These are phyloP conservation scores for Drosophila tsacasi DNA, from an alignment of 1,140 invertebrate species.

Conservation along the genomic window DNA sequence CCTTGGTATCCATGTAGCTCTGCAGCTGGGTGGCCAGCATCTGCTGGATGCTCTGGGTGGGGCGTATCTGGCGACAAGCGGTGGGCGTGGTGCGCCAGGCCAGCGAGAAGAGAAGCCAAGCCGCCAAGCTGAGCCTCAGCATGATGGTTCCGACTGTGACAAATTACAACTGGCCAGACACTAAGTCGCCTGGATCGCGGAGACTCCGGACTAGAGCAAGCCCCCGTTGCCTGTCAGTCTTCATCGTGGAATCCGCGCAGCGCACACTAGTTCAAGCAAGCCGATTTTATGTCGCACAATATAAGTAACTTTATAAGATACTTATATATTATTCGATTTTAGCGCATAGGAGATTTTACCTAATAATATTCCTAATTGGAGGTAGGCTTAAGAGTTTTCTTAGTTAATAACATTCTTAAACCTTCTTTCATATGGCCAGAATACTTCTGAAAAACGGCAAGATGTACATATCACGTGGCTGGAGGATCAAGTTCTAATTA, in stretches of 20 bases:
- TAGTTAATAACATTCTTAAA: background rate
- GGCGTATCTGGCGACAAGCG: slow-evolving; percentile 68
- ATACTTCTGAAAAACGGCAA: too few species aligned
- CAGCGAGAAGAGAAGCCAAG: slow-evolving; percentile 69
- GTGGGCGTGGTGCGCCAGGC: slow-evolving; percentile 79
- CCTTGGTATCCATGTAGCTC: slow-evolving; percentile 75
- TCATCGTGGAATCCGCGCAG: slow-evolving; percentile 50
- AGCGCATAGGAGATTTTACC: background rate
- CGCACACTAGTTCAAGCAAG: slow-evolving; percentile 9
- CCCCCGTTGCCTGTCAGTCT: slow-evolving; percentile 63
- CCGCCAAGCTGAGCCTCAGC: slow-evolving; percentile 75
- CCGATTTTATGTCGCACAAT: background rate
- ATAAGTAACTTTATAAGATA: background rate
- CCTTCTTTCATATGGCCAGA: too few species aligned
- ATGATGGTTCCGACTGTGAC: slow-evolving; percentile 52
- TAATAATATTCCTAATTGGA: background rate
- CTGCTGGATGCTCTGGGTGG: slow-evolving; percentile 62
- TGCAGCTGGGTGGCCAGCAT: slow-evolving; percentile 71
- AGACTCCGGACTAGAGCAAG: slow-evolving; percentile 14
- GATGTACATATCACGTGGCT: too few species aligned
- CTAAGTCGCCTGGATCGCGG: slow-evolving; percentile 7
- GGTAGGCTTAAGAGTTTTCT: background rate
- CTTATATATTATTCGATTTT: too few species aligned
- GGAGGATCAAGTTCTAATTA: too few species aligned
- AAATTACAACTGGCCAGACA: slow-evolving; percentile 44